Conservation (phyloP, 2,797 vertebrate species). For the Discoglossus pictus region DNA sequence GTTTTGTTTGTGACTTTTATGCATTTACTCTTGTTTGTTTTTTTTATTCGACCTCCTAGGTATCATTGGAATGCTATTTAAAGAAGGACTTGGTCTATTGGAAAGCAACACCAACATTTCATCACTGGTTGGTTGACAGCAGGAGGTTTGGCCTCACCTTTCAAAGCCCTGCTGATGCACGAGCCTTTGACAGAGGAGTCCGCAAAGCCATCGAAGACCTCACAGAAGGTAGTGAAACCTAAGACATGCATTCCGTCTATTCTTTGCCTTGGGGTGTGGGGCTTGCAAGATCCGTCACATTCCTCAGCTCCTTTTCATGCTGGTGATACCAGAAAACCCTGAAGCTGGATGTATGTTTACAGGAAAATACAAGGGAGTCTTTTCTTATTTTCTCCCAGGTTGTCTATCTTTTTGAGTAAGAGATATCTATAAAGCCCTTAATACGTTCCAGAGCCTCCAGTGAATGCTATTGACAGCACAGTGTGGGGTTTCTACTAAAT, state of each 20-base stretch:
- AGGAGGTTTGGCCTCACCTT: slow-evolving; percentile 93
- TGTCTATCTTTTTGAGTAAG: slow-evolving; percentile 1
- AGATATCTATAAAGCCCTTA: neutral
- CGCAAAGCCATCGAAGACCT: slow-evolving; percentile 97
- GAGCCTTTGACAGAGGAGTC: slow-evolving; percentile 95
- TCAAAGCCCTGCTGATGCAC: slow-evolving; percentile 94
- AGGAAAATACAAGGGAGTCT: slow-evolving; percentile 13
- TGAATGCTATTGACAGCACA: no score
- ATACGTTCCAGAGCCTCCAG: neutral
- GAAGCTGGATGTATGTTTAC: slow-evolving; percentile 23
- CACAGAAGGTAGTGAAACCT: slow-evolving; percentile 82
- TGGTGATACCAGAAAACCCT: slow-evolving; percentile 28
- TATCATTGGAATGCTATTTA: slow-evolving; percentile 94
- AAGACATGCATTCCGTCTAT: neutral
- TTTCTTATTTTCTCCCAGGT: slow-evolving; percentile 20
- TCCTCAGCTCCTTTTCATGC: slow-evolving; percentile 5
- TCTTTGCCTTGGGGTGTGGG: slow-evolving; percentile 24
- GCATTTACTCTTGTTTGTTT: no score
- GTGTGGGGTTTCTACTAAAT: no score
- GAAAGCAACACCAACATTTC: slow-evolving; percentile 96
- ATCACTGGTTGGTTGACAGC: slow-evolving; percentile 98
- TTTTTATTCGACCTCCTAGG: slow-evolving; percentile 69
- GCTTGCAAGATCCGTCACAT: slow-evolving; percentile 26
- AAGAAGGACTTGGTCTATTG: slow-evolving; percentile 96
- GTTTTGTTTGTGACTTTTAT: no score